Evolutionary conservation across 2,888 invertebrate genomes (phyloP).

Genomic region (Esperia sulphurella): DNA sequence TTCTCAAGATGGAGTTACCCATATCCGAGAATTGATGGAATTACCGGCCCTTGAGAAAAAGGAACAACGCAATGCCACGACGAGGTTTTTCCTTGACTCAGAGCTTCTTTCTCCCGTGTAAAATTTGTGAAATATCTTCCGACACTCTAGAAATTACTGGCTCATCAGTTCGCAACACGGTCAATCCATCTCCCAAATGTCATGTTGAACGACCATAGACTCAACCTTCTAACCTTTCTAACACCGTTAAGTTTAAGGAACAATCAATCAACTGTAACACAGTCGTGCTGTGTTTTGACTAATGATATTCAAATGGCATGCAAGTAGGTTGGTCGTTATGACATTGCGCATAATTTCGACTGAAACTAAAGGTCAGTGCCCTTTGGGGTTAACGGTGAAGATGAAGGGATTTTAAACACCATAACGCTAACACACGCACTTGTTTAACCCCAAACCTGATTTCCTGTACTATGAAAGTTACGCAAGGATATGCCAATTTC

Average conservation of each 20-base stretch:
- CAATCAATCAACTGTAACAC: conserved; percentile 1
- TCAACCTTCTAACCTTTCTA: not conserved
- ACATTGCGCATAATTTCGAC: conserved; percentile 17
- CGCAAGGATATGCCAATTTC: too few species aligned
- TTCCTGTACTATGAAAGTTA: too few species aligned
- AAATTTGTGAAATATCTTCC: too few species aligned
- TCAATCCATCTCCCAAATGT: not conserved
- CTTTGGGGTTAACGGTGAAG: conserved; percentile 6
- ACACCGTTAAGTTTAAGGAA: conserved; percentile 1
- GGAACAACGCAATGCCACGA: too few species aligned
- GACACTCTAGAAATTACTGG: not conserved
- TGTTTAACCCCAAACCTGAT: too few species aligned
- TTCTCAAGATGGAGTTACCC: too few species aligned
- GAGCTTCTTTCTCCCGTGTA: too few species aligned
- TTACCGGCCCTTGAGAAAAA: too few species aligned
- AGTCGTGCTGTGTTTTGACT: not conserved
- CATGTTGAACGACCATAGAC: not conserved
- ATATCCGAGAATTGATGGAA: too few species aligned
- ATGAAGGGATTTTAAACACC: not conserved
- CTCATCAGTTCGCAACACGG: not conserved
- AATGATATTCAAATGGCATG: conserved; percentile 28
- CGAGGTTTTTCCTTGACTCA: too few species aligned
- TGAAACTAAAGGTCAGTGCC: conserved; percentile 11
- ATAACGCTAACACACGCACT: not conserved
- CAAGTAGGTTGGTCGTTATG: conserved; percentile 26